A percentile compares a stretch with the other conserved stretches of the same genome.
Conservation (phyloP, 2,888 invertebrate species). For the Yponomeuta evonymella region DNA sequence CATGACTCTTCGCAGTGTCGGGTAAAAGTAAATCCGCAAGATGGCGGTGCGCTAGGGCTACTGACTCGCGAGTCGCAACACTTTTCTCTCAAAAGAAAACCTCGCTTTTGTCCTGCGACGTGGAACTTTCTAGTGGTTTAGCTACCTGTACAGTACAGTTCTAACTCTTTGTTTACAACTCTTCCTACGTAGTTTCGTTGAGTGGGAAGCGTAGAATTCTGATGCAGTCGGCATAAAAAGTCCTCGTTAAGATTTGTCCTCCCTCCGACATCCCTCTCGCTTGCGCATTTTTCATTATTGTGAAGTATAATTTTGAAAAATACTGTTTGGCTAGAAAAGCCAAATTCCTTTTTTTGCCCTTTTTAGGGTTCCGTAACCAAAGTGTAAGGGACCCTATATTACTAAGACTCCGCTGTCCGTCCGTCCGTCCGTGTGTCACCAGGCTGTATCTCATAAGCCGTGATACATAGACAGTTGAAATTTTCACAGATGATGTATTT, state of each 20-base stretch:
- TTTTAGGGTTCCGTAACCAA: no score
- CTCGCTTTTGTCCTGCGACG: conserved; percentile 8
- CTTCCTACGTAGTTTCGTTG: background rate
- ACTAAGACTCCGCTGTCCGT: no score
- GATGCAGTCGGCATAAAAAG: background rate
- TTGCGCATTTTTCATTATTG: no score
- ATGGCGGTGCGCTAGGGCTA: conserved; percentile 3
- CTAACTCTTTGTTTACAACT: conserved; percentile 7
- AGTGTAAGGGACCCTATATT: no score
- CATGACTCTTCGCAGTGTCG: background rate
- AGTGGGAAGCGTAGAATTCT: background rate
- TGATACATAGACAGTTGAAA: no score
- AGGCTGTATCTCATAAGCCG: no score
- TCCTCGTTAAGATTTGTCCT: background rate
- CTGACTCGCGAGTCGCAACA: background rate
- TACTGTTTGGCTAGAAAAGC: no score
- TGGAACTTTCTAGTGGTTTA: conserved; percentile 10
- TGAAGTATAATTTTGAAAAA: no score
- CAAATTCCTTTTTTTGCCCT: no score
- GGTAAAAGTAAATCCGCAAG: background rate
- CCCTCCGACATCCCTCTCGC: no score
- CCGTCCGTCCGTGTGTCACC: no score
- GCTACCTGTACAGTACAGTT: background rate
- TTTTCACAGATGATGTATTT: no score
- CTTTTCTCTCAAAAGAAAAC: background rate